Percentiles rank a stretch among this genome's conserved stretches.
Conservation (phyloP, 92 coral and sea anemone species). For the Porites divaricata region DNA sequence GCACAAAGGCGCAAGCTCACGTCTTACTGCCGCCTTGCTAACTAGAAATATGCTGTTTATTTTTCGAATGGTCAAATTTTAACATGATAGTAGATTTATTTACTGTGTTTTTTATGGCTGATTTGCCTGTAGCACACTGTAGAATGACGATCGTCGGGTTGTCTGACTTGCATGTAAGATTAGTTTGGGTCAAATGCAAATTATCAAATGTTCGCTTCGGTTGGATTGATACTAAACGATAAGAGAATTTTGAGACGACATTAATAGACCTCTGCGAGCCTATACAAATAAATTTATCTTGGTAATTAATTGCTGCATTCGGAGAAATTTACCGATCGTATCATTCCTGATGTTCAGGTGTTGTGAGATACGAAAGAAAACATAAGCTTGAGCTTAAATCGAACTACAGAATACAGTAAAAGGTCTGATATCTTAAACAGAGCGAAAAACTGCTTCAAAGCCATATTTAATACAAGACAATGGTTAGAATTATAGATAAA, state of each 20-base stretch:
- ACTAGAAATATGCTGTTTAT: neutral
- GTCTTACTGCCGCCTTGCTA: neutral
- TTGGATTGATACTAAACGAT: slow-evolving; percentile 15
- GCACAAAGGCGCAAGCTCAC: too few relatives aligned
- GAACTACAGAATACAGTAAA: neutral
- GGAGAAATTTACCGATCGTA: neutral
- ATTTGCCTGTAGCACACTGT: neutral
- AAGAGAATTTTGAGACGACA: slow-evolving; percentile 5
- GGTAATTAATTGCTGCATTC: neutral
- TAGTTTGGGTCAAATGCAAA: slow-evolving; percentile 14
- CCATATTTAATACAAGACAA: slow-evolving; percentile 5
- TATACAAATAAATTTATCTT: slow-evolving; percentile 8
- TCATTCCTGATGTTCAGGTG: neutral
- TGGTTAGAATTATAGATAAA: neutral
- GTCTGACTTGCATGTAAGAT: neutral
- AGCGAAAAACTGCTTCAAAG: neutral
- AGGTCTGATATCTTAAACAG: neutral
- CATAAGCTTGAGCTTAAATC: too few relatives aligned
- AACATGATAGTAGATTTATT: neutral
- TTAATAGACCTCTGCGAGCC: slow-evolving; percentile 15
- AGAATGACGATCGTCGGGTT: neutral
- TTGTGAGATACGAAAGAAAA: neutral
- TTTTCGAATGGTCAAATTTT: neutral
- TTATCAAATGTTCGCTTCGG: slow-evolving; percentile 21
- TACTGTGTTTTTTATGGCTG: neutral